Conservation (phyloP, 2,888 invertebrate genomes). For the Microdon myrmicae region DNA sequence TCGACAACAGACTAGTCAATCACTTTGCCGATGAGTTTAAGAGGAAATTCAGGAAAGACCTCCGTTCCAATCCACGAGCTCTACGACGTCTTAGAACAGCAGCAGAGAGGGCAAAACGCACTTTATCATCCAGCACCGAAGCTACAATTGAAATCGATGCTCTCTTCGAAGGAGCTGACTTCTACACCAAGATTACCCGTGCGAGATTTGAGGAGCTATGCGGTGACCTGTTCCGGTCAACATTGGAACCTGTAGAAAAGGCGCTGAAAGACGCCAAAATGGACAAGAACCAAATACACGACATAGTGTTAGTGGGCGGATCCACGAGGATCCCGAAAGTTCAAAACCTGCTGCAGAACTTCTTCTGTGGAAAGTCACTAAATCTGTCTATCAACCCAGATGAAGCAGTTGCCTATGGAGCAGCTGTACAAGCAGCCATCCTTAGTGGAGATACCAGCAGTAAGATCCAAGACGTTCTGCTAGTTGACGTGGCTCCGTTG, state of each 20-base stretch:
- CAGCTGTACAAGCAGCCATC: constrained; percentile 77
- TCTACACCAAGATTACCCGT: constrained; percentile 75
- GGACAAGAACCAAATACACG: constrained; percentile 78
- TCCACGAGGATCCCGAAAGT: constrained; percentile 81
- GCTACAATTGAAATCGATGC: constrained; percentile 79
- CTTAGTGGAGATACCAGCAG: constrained; percentile 74
- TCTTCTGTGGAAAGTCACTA: constrained; percentile 76
- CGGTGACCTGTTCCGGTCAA: constrained; percentile 75
- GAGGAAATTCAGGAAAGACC: constrained; percentile 76
- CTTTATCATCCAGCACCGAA: constrained; percentile 78
- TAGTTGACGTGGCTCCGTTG: constrained; percentile 74
- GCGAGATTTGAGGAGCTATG: constrained; percentile 79
- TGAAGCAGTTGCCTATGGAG: constrained; percentile 80
- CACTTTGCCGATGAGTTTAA: constrained; percentile 88
- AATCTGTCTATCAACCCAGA: constrained; percentile 80
- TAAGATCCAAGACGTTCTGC: constrained; percentile 76
- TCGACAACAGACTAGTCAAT: constrained; percentile 85
- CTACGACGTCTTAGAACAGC: constrained; percentile 76
- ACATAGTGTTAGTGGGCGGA: constrained; percentile 82
- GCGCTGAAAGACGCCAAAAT: constrained; percentile 79
- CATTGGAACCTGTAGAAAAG: constrained; percentile 79
- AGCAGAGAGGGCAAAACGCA: constrained; percentile 79
- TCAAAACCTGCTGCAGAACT: constrained; percentile 76
- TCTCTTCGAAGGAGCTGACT: constrained; percentile 76
- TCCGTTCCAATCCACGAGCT: constrained; percentile 72